Conservation (phyloP, 2,797 vertebrate genomes). For the Eulemur coronatus region DNA sequence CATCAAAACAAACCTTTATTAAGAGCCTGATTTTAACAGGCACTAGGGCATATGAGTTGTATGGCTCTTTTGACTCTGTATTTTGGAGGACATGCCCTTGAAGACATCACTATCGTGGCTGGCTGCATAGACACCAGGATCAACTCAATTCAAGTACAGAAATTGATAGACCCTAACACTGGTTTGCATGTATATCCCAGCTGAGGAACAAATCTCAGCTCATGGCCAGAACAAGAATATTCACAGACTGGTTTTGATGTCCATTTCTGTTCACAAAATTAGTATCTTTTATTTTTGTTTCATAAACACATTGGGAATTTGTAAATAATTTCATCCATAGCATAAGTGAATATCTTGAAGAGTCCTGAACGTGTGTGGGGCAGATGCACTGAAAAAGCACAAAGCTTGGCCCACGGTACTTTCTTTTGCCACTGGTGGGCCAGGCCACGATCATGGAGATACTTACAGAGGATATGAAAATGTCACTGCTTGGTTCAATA, state of each 20-base stretch:
- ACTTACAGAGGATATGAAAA: not conserved
- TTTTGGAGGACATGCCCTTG: not conserved
- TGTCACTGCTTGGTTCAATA: not conserved
- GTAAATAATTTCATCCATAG: not conserved
- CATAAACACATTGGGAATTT: not conserved
- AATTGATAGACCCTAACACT: not conserved
- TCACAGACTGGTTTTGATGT: not conserved
- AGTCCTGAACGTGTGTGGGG: not conserved
- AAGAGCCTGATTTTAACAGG: not conserved
- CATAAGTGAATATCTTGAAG: not conserved
- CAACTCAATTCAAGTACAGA: not conserved
- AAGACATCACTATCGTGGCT: not conserved
- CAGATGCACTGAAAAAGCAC: not conserved
- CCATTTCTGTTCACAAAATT: not conserved
- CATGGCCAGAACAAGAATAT: not conserved
- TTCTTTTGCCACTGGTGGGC: not conserved
- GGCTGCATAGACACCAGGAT: not conserved
- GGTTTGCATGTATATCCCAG: not conserved
- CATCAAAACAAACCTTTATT: not conserved
- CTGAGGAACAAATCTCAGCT: not conserved
- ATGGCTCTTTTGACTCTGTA: not conserved
- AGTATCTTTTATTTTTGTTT: slow-evolving; percentile 21
- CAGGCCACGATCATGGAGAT: not conserved
- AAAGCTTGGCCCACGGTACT: not conserved
- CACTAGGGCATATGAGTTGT: no score